Conservation (phyloP, 2,888 invertebrate species). For the Sarcophaga rosellei region DNA sequence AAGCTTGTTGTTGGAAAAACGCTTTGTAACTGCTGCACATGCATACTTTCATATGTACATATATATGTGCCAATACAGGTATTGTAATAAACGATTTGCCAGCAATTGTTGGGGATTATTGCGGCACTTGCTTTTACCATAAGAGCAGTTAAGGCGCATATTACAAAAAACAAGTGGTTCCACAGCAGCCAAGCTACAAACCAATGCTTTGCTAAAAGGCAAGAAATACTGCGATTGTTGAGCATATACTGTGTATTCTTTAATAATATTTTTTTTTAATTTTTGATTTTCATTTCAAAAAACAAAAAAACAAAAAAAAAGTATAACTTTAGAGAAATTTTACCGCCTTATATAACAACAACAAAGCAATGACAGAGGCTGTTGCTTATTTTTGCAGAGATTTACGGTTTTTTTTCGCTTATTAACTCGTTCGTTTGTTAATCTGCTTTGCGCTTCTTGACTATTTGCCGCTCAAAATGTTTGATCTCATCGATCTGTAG, state of each 20-base stretch:
- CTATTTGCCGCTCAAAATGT: constrained; percentile 48
- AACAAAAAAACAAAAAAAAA: too few species aligned
- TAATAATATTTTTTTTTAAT: too few species aligned
- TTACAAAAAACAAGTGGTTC: constrained; percentile 13
- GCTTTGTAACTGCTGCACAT: constrained; percentile 4
- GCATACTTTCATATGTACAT: constrained; percentile 23
- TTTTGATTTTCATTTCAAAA: too few species aligned
- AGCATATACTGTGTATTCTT: too few species aligned
- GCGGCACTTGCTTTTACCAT: not conserved
- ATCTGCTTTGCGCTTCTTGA: constrained; percentile 16
- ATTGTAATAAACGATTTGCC: not conserved
- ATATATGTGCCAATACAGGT: not conserved
- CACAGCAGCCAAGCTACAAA: too few species aligned
- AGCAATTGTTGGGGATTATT: not conserved
- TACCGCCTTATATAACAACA: constrained; percentile 38
- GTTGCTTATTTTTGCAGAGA: not conserved
- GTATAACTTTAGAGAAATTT: constrained; percentile 45
- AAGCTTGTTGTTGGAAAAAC: constrained; percentile 5
- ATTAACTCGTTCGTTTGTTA: constrained; percentile 15
- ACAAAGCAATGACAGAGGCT: not conserved
- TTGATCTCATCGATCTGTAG: constrained; percentile 62
- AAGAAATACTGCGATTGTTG: too few species aligned
- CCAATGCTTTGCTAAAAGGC: too few species aligned
- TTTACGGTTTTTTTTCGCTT: not conserved
- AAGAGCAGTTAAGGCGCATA: not conserved